Percentiles rank a stretch among this genome's conserved stretches.
phyloP scores from a whole-genome alignment of 1,140 invertebrate genomes.

The Battus philenor region DNA sequence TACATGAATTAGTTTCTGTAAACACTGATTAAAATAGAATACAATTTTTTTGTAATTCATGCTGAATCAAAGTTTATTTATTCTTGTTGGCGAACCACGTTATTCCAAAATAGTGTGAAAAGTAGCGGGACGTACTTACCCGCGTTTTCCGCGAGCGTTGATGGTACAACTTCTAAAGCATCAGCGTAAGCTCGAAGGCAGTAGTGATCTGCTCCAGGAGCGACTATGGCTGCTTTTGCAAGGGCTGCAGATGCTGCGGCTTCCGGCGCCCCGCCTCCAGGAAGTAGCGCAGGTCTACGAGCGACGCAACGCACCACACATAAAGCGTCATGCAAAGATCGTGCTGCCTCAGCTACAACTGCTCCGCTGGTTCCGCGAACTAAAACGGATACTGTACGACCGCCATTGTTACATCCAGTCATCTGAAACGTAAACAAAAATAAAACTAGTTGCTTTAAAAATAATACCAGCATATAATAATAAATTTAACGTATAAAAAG shows the following conservation, averaged over 20 bases:
- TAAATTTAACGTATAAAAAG: too few species aligned
- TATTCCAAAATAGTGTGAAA: too few species aligned
- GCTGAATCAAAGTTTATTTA: too few species aligned
- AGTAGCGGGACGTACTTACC: too few species aligned
- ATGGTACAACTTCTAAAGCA: conserved; percentile 97
- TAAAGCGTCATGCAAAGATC: conserved; percentile 98
- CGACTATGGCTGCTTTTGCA: conserved; percentile 87
- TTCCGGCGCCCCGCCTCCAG: conserved; percentile 98
- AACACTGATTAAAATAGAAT: too few species aligned
- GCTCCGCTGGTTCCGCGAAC: conserved; percentile 98
- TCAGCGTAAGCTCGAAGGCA: conserved; percentile 96
- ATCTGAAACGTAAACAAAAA: conserved; percentile 73
- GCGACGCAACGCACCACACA: conserved; percentile 98
- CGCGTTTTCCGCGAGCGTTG: conserved; percentile 99
- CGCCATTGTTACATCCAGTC: conserved; percentile 92
- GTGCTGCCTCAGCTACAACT: conserved; percentile 95
- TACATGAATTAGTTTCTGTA: too few species aligned
- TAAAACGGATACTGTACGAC: conserved; percentile 94
- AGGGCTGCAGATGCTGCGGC: conserved; percentile 93
- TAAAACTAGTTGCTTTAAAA: too few species aligned
- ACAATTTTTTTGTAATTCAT: too few species aligned
- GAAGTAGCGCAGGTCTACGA: conserved; percentile 92
- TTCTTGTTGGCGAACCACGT: too few species aligned
- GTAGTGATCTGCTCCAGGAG: conserved; percentile 95
- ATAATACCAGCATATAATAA: too few species aligned